Evolutionary conservation across 2,113 vertebrate genomes (phyloP).

Genomic region (Myanophis thanlyinensis): DNA sequence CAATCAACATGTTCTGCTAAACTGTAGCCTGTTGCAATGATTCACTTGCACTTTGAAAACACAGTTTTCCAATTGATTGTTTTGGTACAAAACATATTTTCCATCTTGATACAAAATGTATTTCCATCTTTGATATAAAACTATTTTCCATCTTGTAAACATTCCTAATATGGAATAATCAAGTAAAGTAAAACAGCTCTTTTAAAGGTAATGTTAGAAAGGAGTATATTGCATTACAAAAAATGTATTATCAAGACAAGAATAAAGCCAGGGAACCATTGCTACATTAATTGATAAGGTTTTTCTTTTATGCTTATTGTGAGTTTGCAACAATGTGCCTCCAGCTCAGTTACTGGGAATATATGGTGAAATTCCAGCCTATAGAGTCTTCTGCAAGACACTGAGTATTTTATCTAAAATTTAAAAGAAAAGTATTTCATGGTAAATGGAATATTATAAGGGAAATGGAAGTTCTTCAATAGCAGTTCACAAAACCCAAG

Average conservation of each 20-base stretch:
- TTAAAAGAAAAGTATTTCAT: not conserved
- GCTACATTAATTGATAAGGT: not conserved
- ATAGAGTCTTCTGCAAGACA: not conserved
- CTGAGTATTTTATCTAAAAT: not conserved
- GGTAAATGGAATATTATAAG: not conserved
- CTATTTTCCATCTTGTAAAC: too few species aligned
- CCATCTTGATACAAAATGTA: too few species aligned
- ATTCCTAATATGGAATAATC: too few species aligned
- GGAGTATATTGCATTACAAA: not conserved
- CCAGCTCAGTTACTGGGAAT: not conserved
- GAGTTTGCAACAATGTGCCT: not conserved
- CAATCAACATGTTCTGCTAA: not conserved
- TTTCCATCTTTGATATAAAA: not conserved
- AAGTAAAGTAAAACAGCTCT: not conserved
- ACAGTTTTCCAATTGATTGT: not conserved
- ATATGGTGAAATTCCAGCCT: not conserved
- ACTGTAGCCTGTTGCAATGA: not conserved
- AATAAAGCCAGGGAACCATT: not conserved
- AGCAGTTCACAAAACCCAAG: not conserved
- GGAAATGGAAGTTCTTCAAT: not conserved
- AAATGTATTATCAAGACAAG: not conserved
- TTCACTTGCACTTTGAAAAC: not conserved
- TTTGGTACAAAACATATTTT: not conserved
- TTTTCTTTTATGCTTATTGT: not conserved
- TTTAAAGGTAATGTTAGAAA: not conserved